Conservation (phyloP, 2,113 vertebrate species). For the Sus scrofa region DNA sequence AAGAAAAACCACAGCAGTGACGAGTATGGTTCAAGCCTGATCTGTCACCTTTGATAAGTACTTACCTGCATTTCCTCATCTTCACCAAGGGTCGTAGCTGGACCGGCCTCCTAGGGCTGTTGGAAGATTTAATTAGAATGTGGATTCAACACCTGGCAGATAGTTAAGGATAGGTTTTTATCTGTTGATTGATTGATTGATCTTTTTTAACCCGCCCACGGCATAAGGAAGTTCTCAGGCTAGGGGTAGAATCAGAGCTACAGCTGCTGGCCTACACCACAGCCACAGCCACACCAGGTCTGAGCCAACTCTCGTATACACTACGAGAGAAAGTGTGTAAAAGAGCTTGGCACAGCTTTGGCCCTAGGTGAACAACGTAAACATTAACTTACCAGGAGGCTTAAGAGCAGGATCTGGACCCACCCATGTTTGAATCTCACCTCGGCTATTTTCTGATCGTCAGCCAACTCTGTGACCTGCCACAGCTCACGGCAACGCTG, state of each 20-base stretch:
- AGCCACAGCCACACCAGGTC: too few species aligned
- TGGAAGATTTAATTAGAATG: background rate
- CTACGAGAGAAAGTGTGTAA: background rate
- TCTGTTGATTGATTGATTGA: too few species aligned
- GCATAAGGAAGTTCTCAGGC: too few species aligned
- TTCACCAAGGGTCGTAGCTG: background rate
- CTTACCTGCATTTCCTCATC: background rate
- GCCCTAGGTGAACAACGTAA: background rate
- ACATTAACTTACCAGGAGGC: conserved; percentile 26
- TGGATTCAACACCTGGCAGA: background rate
- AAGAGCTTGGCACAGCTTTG: background rate
- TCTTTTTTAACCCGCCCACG: too few species aligned
- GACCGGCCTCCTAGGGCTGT: background rate
- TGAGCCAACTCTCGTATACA: too few species aligned
- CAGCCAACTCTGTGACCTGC: too few species aligned
- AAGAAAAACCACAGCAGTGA: background rate
- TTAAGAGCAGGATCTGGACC: background rate
- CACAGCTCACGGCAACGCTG: too few species aligned
- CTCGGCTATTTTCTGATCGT: too few species aligned
- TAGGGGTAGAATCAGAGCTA: too few species aligned
- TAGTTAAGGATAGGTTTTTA: background rate
- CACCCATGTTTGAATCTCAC: background rate
- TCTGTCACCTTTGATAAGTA: background rate
- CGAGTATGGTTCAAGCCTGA: background rate
- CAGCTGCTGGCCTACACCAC: too few species aligned